Evolutionary conservation across 2,113 vertebrate species (phyloP), one percentile per base, ranked within the genome.

Genomic region (Synchiropus splendidus): DNA sequence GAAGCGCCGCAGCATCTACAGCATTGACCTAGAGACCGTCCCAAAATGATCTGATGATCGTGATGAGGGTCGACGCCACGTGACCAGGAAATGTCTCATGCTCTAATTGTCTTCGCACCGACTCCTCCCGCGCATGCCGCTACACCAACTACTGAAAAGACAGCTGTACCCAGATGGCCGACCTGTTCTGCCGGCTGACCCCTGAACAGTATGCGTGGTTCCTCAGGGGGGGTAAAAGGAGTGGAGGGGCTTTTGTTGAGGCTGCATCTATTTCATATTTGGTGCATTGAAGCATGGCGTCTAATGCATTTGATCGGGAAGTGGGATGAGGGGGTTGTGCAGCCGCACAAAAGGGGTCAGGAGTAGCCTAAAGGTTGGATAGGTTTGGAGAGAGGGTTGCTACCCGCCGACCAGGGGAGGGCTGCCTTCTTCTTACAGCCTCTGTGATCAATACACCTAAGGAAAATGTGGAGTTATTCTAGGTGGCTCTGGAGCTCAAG

Each of bases 331-430:
- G 34, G 16, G 49, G 54, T 66, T 57, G 27, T 75, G 64, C 48
- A 49, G 51, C 56, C 31, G 4, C 17, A 41, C 35, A 44, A 67
- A 71, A 50, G 53, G 39, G 67, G 63, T 65, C 69, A 67, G 48
- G 2, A 1, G 36, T 69, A 48, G 72, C 61, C 67, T 68, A 31
- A 40, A 69, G 72, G 70, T 66, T 51, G 47, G 27, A 60, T 42
- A 35, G 49, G 36, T 58, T 46, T 35, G 46, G 48, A 31, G 30
- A 31, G 2, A 40, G 32, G 8, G 10, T n/a, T 8, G 21, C 8
- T 27, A 27, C 21, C 4, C 21, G 21, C 21, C 8, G 21, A 27
- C 21, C 21, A 27, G 21, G 21, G 21, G 4, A n/a, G n/a, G n/a
- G n/a, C n/a, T n/a, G n/a, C 8, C 8, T 27, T 8, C 21, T 27